These are phyloP conservation scores for Eulithis testata DNA, from an alignment of 2,888 invertebrate species.

Conservation along the genomic window DNA sequence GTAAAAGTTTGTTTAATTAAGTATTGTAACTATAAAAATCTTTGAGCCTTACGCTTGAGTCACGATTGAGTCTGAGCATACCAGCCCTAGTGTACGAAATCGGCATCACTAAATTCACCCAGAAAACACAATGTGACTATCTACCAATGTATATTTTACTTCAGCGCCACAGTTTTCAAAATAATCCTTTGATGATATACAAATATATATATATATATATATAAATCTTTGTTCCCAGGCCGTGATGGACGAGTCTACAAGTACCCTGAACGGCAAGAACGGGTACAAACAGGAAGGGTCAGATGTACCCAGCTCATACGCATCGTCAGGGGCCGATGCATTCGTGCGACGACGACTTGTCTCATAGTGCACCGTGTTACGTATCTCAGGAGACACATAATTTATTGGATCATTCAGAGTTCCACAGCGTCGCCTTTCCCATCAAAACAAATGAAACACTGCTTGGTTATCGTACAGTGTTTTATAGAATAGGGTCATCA, in stretches of 20 bases:
- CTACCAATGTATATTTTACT: no score
- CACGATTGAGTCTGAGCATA: no score
- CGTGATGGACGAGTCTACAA: conserved; percentile 82
- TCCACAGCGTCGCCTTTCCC: not conserved
- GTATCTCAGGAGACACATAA: conserved; percentile 2
- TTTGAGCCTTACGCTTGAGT: no score
- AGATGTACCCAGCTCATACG: conserved; percentile 74
- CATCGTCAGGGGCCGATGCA: conserved; percentile 75
- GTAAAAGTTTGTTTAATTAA: no score
- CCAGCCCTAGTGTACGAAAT: no score
- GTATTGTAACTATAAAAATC: no score
- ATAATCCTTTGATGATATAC: no score
- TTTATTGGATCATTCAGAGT: conserved; percentile 5
- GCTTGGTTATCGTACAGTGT: no score
- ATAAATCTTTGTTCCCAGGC: conserved; percentile 75
- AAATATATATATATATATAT: not conserved
- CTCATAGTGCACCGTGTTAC: conserved; percentile 36
- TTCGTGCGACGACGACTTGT: conserved; percentile 72
- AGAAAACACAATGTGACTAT: no score
- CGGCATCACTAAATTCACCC: no score
- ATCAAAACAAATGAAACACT: not conserved
- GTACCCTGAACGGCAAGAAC: conserved; percentile 64
- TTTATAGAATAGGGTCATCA: no score
- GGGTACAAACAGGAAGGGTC: conserved; percentile 78
- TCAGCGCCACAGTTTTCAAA: no score